A percentile compares a stretch with the other conserved stretches of the same genome.
Evolutionary conservation across 2,113 vertebrate species (phyloP).

Genomic region (Plectropomus leopardus): DNA sequence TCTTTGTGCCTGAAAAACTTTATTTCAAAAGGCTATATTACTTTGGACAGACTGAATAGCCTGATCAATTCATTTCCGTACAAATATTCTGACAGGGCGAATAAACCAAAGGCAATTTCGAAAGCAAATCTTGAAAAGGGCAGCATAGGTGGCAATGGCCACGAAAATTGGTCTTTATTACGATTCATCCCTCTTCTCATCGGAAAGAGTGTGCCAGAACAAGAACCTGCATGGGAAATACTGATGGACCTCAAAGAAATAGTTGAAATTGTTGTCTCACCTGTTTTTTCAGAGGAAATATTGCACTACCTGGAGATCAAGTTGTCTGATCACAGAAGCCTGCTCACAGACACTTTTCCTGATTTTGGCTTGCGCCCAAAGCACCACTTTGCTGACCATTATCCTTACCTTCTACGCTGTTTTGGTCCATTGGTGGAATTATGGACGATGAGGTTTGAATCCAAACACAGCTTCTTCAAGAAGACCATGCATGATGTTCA

Average conservation of each 20-base stretch:
- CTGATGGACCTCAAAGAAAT: constrained; percentile 50
- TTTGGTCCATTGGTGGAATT: constrained; percentile 12
- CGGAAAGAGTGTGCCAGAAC: constrained; percentile 22
- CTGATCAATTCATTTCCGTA: constrained; percentile 36
- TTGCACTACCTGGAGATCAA: constrained; percentile 23
- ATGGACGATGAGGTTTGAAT: constrained; percentile 16
- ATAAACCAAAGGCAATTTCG: constrained; percentile 36
- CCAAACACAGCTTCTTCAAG: constrained; percentile 3
- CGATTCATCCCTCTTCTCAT: constrained; percentile 27
- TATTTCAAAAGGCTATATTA: constrained; percentile 1
- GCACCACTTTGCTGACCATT: constrained; percentile 24
- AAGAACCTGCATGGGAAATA: constrained; percentile 27
- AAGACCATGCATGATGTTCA: constrained; percentile 1
- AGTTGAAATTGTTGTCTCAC: constrained; percentile 8
- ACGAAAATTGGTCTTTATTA: constrained; percentile 44
- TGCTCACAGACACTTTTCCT: constrained; percentile 22
- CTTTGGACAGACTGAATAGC: constrained; percentile 13
- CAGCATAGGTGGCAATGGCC: constrained; percentile 29
- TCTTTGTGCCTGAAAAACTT: not conserved
- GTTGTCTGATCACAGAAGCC: constrained; percentile 2
- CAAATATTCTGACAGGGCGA: constrained; percentile 27
- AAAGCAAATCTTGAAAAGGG: constrained; percentile 27
- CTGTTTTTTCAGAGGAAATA: constrained; percentile 11
- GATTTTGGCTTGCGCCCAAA: constrained; percentile 11
- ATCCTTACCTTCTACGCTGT: not conserved